Conservation (phyloP, 2,888 invertebrate genomes). For the Caradrina kadenii region DNA sequence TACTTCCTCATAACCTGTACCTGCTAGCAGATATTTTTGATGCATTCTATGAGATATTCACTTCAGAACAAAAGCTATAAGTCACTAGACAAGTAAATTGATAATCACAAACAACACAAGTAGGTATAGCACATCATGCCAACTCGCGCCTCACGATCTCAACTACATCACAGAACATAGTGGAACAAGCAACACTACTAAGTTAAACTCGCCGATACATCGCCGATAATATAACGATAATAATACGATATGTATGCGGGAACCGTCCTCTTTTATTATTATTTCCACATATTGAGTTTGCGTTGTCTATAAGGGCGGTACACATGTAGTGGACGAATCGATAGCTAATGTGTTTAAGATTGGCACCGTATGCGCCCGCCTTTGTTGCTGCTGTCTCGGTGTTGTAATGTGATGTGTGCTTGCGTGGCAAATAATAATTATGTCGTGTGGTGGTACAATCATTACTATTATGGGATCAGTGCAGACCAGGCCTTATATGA, state of each 20-base stretch:
- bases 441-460: background rate
- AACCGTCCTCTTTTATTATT: conserved; percentile 86
- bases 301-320: conserved; percentile 77
- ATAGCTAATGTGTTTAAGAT: conserved; percentile 66
- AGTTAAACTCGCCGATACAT: conserved; percentile 68
- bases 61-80: background rate
- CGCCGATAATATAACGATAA: conserved; percentile 81
- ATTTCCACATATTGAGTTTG: conserved; percentile 89
- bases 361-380: conserved; percentile 48
- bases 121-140: background rate
- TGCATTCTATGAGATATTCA: background rate
- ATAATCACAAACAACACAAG: background rate
- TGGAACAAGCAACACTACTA: conserved; percentile 42
- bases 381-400: conserved; percentile 12
- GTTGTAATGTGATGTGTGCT: conserved; percentile 21
- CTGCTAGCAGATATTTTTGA: no score
- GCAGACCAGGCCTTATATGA: no score
- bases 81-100: background rate
- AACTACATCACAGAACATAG: conserved; percentile 32
- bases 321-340: conserved; percentile 62
- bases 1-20: background rate
- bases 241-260: conserved; percentile 84
- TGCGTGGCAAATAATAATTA: background rate
- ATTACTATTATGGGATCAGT: no score
- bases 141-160: conserved; percentile 9